Base-by-base conservation (phyloP, 2,888 invertebrate species). In the Drosophila glabriapex region DNA sequence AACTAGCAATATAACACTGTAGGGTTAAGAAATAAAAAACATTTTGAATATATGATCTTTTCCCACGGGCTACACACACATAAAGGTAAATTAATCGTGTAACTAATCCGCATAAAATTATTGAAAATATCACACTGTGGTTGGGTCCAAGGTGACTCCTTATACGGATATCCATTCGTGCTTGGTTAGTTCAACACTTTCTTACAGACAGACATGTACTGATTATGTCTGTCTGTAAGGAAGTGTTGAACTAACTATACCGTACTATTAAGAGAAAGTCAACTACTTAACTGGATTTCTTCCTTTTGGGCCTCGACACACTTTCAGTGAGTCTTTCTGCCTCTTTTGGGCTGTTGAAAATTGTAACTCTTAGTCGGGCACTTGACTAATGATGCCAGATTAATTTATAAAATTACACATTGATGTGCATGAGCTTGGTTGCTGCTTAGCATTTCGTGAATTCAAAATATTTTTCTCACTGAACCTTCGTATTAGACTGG, bases 101-200 rank as follows among this genome's bases (percentile, higher is more conserved):
- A 70, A 75, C 73, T 87, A 78, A 84, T 78, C 88, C 88, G 66
- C 66, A 73, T 52, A 61, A 76, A 85, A 82, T 82, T 88, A 78
- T 61, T 69, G 68, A 73, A 75, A 86, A 75, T 78, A 73, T 69
- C 66, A 60, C 77, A 66, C 53, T 61, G 61, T 55, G 60, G 61
- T 72, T 69, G 79, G 65, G 68, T 81, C 78, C 9, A 37, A 12
- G 22, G 43, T 5, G 12, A 12, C 1, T 46, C 46, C 46, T 22
- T 46, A 25, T 25, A 16, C 46, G 22, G 46, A 22, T 46, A 14
- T 46, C 14, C 14, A 1, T 22, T 7, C 6, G 14, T 14, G 7
- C 22, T 9, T 9, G 4, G 22, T 46, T 46, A 22, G 14, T 16
- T 16, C 16, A 25, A 46, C 25, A 46, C 46, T 46, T 46, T 25